These are phyloP conservation scores for Heliconius sara DNA, from an alignment of 2,888 invertebrate genomes.

Conservation along the genomic window DNA sequence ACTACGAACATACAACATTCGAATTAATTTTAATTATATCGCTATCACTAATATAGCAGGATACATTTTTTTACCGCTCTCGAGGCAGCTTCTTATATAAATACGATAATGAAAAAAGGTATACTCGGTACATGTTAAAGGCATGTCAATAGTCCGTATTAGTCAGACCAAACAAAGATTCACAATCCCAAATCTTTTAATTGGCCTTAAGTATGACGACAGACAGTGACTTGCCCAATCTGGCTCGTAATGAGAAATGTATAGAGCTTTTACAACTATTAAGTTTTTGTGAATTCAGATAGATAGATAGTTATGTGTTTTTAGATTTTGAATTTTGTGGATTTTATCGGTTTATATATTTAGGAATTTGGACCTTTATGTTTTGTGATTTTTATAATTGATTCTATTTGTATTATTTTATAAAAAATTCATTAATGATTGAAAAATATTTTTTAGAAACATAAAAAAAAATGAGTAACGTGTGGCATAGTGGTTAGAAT, in stretches of 20 bases:
- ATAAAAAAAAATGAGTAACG: too few species aligned
- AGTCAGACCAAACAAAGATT: conserved; percentile 81
- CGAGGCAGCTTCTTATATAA: conserved; percentile 39
- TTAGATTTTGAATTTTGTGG: too few species aligned
- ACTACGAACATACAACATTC: too few species aligned
- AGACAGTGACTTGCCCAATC: conserved; percentile 82
- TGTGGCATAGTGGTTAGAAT: too few species aligned
- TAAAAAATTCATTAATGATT: too few species aligned
- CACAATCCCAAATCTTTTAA: conserved; percentile 82
- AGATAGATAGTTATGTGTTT: too few species aligned
- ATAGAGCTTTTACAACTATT: conserved; percentile 59
- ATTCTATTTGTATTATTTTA: too few species aligned
- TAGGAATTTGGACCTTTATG: too few species aligned
- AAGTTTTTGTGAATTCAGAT: not conserved
- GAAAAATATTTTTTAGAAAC: too few species aligned
- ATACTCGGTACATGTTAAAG: conserved; percentile 41
- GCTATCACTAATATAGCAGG: conserved; percentile 8
- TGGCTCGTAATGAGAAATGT: conserved; percentile 64
- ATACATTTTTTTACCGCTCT: conserved; percentile 17
- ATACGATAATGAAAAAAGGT: conserved; percentile 49
- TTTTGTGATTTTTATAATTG: too few species aligned
- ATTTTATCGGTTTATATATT: too few species aligned
- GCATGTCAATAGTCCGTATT: conserved; percentile 68
- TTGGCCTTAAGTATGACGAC: conserved; percentile 83
- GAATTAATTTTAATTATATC: conserved; percentile 9